Evolutionary conservation across 2,888 invertebrate species (phyloP), one percentile per base, ranked within the genome.

Genomic region (Ligdia adustata): DNA sequence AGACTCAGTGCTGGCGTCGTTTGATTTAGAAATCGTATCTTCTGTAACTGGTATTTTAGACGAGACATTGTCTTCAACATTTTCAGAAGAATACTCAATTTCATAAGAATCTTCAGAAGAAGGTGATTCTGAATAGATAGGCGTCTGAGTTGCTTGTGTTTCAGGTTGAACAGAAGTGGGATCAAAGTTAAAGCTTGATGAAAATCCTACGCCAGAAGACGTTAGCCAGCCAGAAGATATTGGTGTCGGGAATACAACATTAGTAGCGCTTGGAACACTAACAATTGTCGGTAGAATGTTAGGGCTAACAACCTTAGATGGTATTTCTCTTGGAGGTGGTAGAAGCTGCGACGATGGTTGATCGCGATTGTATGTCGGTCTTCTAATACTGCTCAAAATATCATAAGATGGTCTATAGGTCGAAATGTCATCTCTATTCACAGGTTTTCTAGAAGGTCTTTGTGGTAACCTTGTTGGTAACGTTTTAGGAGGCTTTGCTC

Each of bases 141-240:
- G 57, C 12, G 53, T 47, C 39, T 52, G 69, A 2, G 83, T 70
- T 12, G 82, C 56, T 41, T 70, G 56, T 16, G 66, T 56, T 41
- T 75, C 69, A 28, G 85, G 78, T 40, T 79, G 72, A 43, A 86
- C 70, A 26, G 85, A 73, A 9, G 85, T 79, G 1, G 85, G 82
- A 32, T 64, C 75, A 55, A 88, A 87, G 52, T 83, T 82, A 45
- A 86, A 82, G 46, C 79, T 80, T 13, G 89, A 85, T 18, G 88
- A 79, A 54, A 88, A 89, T 31, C 82, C 89, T 38, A 87, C 62
- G 13, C 80, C 80, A 14, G 88, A 82, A 42, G 90, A 89, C 4
- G 89, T 90, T 24, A 88, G 52, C 90, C 90, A 90, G 27, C 88
- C 83, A 18, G 90, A 82, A 24, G 89, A 89, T 16, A 79, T 72